phyloP scores from a whole-genome alignment of 2,888 invertebrate species.

The Nephrocerus scutellatus region DNA sequence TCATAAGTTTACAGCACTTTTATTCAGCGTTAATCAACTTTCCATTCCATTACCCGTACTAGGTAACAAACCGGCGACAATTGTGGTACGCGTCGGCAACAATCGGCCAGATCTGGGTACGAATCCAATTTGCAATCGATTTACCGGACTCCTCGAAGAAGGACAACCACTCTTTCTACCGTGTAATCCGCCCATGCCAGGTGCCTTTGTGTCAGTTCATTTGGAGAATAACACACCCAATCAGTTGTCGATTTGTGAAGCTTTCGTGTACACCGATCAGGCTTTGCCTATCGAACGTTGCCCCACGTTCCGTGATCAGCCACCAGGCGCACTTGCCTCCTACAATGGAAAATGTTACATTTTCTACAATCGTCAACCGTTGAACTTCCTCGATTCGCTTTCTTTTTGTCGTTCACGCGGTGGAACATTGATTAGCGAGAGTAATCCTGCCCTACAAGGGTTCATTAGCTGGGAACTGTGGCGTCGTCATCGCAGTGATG shows the following conservation, averaged over 20 bases:
- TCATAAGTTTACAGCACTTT: too few relatives aligned
- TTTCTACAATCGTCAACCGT: slow-evolving; percentile 81
- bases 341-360: slow-evolving; percentile 94
- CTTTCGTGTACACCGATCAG: slow-evolving; percentile 89
- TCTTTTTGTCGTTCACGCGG: slow-evolving; percentile 74
- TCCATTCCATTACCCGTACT: too few relatives aligned
- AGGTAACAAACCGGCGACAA: slow-evolving; percentile 75
- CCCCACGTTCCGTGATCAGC: slow-evolving; percentile 87
- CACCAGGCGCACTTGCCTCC: slow-evolving; percentile 85
- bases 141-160: slow-evolving; percentile 77
- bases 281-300: slow-evolving; percentile 86
- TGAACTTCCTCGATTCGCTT: slow-evolving; percentile 71
- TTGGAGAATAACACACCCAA: slow-evolving; percentile 67
- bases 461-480: slow-evolving; percentile 93
- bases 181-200: slow-evolving; percentile 92
- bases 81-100: slow-evolving; percentile 86
- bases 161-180: slow-evolving; percentile 87
- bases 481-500: slow-evolving; percentile 84
- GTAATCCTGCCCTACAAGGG: slow-evolving; percentile 87
- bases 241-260: slow-evolving; percentile 83
- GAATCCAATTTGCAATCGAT: slow-evolving; percentile 87
- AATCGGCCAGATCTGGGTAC: slow-evolving; percentile 86
- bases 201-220: slow-evolving; percentile 89
- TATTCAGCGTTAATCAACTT: slow-evolving; percentile 23
- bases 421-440: slow-evolving; percentile 82